Percentiles rank a stretch among this genome's conserved stretches.
Evolutionary conservation across 2,113 vertebrate genomes (phyloP).

Genomic region (Tetraodon nigroviridis): DNA sequence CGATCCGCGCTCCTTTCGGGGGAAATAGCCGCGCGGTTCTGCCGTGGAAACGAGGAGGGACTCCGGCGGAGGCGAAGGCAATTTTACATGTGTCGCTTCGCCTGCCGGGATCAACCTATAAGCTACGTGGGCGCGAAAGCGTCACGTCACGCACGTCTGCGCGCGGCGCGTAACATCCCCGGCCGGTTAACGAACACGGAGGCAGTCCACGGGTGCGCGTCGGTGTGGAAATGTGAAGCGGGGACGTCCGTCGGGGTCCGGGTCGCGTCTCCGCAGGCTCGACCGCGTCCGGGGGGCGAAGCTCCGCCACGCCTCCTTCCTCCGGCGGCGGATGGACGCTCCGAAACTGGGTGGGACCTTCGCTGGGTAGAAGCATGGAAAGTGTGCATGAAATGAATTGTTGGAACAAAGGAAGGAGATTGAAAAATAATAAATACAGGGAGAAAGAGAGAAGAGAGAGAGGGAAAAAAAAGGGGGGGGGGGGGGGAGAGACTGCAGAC

Average conservation of each 20-base stretch:
- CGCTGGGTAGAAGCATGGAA: no score
- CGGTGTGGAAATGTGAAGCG: conserved; percentile 3
- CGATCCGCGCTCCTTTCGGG: conserved; percentile 8
- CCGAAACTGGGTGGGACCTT: background rate
- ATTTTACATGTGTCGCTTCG: no score
- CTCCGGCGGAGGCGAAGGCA: conserved; percentile 7
- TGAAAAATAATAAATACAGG: no score
- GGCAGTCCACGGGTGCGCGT: no score
- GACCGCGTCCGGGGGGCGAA: conserved; percentile 48
- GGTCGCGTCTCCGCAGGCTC: conserved; percentile 27
- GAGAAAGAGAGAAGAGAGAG: background rate
- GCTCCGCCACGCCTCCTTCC: conserved; percentile 41
- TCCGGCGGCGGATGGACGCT: conserved; percentile 15
- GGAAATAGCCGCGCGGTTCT: conserved; percentile 11
- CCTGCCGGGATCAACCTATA: no score
- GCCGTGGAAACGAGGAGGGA: background rate
- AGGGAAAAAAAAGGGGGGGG: no score
- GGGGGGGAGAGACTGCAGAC: background rate
- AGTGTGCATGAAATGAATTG: no score
- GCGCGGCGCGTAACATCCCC: conserved; percentile 37
- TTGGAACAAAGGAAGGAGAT: no score
- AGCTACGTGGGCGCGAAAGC: conserved; percentile 2
- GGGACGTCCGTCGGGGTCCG: conserved; percentile 16
- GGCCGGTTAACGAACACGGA: conserved; percentile 6
- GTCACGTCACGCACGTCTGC: conserved; percentile 13